phyloP scores from a whole-genome alignment of 2,113 vertebrate genomes.

The Felis catus region F.catus_Fca126_mat1.0 CM031414.1:126951001-126951500 shows the following conservation, averaged over 20 bases:
- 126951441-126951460: background rate
- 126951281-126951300: background rate
- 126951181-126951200: background rate
- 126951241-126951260: background rate
- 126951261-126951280: background rate
- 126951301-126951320: background rate
- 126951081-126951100: background rate
- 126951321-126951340: background rate
- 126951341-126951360: background rate
- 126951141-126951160: background rate
- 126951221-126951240: background rate
- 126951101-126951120: background rate
- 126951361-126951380: background rate
- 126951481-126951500: background rate
- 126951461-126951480: background rate
- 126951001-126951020: background rate
- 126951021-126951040: background rate
- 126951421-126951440: background rate
- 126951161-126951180: background rate
- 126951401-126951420: background rate
- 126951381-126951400: background rate
- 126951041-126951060: background rate
- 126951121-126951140: background rate
- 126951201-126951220: background rate
- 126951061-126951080: background rate